These are phyloP conservation scores for Crotalus viridis DNA, from an alignment of 2,113 vertebrate species.

Conservation along the genomic window DNA sequence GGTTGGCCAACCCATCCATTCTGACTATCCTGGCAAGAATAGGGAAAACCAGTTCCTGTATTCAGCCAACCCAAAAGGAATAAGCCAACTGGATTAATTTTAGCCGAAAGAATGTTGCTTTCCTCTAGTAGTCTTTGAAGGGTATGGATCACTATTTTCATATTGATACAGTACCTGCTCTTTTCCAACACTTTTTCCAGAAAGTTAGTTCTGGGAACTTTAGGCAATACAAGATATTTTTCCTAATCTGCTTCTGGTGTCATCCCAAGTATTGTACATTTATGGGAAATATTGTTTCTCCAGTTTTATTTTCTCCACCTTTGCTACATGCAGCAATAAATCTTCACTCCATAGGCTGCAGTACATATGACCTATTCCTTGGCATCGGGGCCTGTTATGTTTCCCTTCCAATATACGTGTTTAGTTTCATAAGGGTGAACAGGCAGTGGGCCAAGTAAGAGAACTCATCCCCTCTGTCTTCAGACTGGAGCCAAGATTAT, in stretches of 20 bases:
- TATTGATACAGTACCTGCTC: background rate
- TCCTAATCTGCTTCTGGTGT: slow-evolving; percentile 15
- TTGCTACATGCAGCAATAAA: slow-evolving; percentile 23
- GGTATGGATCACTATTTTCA: background rate
- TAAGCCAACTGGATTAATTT: background rate
- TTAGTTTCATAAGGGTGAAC: slow-evolving; percentile 45
- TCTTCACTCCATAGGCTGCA: slow-evolving; percentile 30
- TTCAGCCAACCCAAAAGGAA: background rate
- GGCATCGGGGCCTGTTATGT: slow-evolving; percentile 49
- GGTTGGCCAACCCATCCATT: background rate
- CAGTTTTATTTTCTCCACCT: background rate
- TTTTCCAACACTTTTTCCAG: background rate
- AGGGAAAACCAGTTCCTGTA: background rate
- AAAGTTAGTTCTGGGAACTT: background rate
- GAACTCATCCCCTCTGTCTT: slow-evolving; percentile 44
- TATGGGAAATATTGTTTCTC: background rate
- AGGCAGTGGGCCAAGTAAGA: slow-evolving; percentile 55
- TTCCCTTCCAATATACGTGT: slow-evolving; percentile 57
- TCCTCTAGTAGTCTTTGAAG: background rate
- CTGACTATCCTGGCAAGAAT: background rate
- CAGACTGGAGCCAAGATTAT: slow-evolving; percentile 60
- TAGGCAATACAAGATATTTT: background rate
- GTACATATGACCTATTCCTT: slow-evolving; percentile 42
- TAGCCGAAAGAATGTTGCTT: background rate
- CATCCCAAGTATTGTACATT: slow-evolving; percentile 5